Conservation (phyloP, 37 sponge, comb jelly and placozoan species). For the Sycon ciliatum region DNA sequence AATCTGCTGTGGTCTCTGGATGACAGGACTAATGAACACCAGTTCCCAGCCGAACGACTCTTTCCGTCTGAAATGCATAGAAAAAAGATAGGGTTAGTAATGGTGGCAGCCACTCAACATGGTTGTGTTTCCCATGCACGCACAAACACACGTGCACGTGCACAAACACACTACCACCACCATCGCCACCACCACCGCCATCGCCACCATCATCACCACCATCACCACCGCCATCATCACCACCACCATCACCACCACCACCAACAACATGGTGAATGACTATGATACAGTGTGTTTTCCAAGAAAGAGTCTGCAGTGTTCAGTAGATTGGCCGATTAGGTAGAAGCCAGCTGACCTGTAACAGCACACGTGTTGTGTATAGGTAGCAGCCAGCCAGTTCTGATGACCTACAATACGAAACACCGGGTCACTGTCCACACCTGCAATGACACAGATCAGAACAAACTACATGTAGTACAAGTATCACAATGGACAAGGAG, state of each 20-base stretch:
- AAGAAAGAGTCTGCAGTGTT: background rate
- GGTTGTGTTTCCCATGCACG: too few species aligned
- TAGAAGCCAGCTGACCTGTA: background rate
- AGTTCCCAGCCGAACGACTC: constrained; percentile 78
- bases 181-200: too few species aligned
- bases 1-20: constrained; percentile 64
- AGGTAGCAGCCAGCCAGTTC: constrained; percentile 74
- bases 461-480: background rate
- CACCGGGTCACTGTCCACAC: constrained; percentile 25
- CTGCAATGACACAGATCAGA: constrained; percentile 15
- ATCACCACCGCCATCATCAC: too few species aligned
- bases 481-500: background rate
- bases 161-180: too few species aligned
- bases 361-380: constrained; percentile 61
- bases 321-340: background rate
- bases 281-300: background rate
- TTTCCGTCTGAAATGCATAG: constrained; percentile 25
- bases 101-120: too few species aligned
- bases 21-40: constrained; percentile 60
- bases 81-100: background rate
- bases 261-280: too few species aligned
- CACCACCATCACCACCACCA: too few species aligned
- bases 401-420: constrained; percentile 61
- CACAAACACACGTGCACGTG: too few species aligned
- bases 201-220: too few species aligned